phyloP scores from a whole-genome alignment of 2,113 vertebrate species.

The Lamprologus ornatipinnis region DNA sequence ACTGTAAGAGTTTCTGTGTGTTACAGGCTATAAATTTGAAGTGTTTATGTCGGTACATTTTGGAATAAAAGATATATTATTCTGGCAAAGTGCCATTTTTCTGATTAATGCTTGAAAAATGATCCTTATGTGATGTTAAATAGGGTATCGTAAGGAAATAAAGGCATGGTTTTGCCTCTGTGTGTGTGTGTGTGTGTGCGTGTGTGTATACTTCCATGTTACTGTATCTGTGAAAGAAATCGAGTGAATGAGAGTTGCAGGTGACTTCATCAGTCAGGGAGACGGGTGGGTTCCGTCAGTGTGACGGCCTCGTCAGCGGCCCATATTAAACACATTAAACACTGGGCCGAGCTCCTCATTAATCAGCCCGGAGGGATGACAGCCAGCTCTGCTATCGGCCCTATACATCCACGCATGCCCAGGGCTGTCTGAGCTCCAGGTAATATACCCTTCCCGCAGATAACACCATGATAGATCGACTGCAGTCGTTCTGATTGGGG shows the following conservation, averaged over 20 bases:
- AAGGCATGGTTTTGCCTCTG: not conserved
- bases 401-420: conserved; percentile 59
- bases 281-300: conserved; percentile 54
- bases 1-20: not conserved
- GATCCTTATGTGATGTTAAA: not conserved
- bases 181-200: not conserved
- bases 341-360: conserved; percentile 60
- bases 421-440: conserved; percentile 56
- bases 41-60: not conserved
- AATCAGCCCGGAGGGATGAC: conserved; percentile 70
- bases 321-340: conserved; percentile 77
- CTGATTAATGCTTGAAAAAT: not conserved
- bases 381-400: conserved; percentile 59
- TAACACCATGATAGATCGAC: conserved; percentile 73
- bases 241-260: not conserved
- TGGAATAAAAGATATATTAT: not conserved
- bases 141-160: not conserved
- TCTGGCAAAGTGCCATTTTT: not conserved
- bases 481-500: conserved; percentile 61
- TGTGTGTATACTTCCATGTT: not conserved
- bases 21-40: not conserved
- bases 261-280: conserved; percentile 69
- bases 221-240: conserved; percentile 21
- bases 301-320: conserved; percentile 66
- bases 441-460: conserved; percentile 68